Evolutionary conservation across 2,888 invertebrate species (phyloP).

Genomic region (Drosophila cyrtoloma): DNA sequence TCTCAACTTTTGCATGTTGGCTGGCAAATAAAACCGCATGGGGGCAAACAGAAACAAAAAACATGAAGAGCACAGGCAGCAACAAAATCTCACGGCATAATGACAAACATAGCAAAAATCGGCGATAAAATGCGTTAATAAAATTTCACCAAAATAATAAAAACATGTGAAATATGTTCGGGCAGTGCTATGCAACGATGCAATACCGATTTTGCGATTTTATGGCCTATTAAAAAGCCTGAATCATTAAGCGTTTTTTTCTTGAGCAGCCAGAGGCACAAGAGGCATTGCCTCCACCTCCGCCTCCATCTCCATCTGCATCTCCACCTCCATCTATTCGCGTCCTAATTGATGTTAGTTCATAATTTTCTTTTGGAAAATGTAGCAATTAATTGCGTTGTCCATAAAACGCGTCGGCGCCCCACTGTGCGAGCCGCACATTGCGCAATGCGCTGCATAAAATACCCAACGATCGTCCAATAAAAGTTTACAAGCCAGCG

Average conservation of each 20-base stretch:
- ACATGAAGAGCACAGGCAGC: conserved; percentile 33
- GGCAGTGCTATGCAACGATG: conserved; percentile 60
- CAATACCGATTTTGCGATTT: conserved; percentile 78
- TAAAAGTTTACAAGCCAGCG: conserved; percentile 77
- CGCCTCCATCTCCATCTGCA: conserved; percentile 5
- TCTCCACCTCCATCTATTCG: conserved; percentile 36
- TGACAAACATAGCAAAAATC: conserved; percentile 57
- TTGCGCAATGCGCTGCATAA: conserved; percentile 75
- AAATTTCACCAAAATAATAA: conserved; percentile 78
- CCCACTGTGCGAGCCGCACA: conserved; percentile 78
- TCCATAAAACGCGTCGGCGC: conserved; percentile 77
- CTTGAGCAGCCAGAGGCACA: conserved; percentile 36
- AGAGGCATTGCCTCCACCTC: conserved; percentile 8
- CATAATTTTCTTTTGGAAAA: conserved; percentile 80
- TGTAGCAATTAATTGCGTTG: conserved; percentile 79
- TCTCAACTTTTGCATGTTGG: conserved; percentile 52
- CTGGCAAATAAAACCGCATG: conserved; percentile 72
- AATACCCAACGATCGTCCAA: conserved; percentile 63
- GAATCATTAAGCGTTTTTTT: conserved; percentile 72
- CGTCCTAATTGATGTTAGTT: conserved; percentile 80
- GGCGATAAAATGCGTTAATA: conserved; percentile 63
- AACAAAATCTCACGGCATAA: conserved; percentile 52
- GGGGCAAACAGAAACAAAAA: conserved; percentile 42
- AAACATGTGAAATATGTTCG: conserved; percentile 79
- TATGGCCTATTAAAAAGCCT: conserved; percentile 79